Evolutionary conservation across 2,888 invertebrate species (phyloP), one percentile per base, ranked within the genome.

Genomic region (Andrena flavipes): DNA sequence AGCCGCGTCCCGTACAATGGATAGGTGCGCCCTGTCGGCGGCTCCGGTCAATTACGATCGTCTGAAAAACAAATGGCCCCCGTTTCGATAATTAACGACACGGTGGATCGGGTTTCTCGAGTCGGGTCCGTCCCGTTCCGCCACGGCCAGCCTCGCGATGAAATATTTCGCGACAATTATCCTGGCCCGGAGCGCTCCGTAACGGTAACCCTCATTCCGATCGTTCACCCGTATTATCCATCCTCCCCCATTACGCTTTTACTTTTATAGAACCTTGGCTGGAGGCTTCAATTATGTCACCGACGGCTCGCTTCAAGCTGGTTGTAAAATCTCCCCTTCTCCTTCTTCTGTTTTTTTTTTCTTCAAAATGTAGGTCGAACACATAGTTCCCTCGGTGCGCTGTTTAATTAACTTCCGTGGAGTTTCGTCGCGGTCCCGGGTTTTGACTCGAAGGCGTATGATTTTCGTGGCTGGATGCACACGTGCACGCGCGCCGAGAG

Each of bases 1-100:
- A 84, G 51, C 74, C 78, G 64, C 71, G 72, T 82, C 78, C 54
- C 64, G 20, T 56, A 71, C 79, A 84, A 88, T 87, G 82, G 78
- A 89, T 88, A 84, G 89, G 80, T 69, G 82, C 85, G 73, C 78
- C 79, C 29, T 67, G 75, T 79, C 70, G 77, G 63, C 75, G 82
- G 76, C 63, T 80, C 72, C 73, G 78, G 75, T 80, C 83, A 88
- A 89, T 89, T 84, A 80, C 76, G 78, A 76, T 79, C 80, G 75
- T 77, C 65, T 69, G 67, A 84, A 84, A 89, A 88, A 85, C 72
- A 81, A 87, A 89, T 83, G 75, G 79, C 76, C 74, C 35, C 59
- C 56, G 77, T 79, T 88, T 81, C 84, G 88, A 87, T 87, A 80
- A 87, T 87, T 87, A 87, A 81, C 78, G 84, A 78, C 70, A 82